Evolutionary conservation across 37 sponge, comb jelly and placozoan genomes (phyloP).

Genomic region (Haliclona indistincta): DNA sequence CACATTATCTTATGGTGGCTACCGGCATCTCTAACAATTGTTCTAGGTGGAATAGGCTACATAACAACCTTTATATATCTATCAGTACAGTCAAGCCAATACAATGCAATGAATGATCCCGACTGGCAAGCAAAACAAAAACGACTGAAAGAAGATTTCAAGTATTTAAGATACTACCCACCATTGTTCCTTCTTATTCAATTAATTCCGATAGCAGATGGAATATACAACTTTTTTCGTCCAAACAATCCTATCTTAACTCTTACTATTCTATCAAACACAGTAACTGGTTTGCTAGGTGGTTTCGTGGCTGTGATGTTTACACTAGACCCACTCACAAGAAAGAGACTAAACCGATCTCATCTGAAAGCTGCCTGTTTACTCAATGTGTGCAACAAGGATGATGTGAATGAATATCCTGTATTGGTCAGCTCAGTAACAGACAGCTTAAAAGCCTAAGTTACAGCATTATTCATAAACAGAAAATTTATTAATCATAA

Average conservation of each 20-base stretch:
- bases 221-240: slow-evolving; percentile 13
- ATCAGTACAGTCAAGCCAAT: background rate
- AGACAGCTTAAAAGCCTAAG: slow-evolving; percentile 85
- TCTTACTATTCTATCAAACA: slow-evolving; percentile 11
- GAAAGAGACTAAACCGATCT: slow-evolving; percentile 2
- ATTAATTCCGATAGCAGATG: slow-evolving; percentile 37
- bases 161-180: slow-evolving; percentile 34
- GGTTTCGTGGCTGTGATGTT: slow-evolving; percentile 32
- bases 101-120: background rate
- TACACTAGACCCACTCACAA: slow-evolving; percentile 33
- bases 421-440: slow-evolving; percentile 55
- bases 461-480: too few species aligned
- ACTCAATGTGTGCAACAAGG: background rate
- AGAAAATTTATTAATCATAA: too few species aligned
- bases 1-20: slow-evolving; percentile 48
- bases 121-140: background rate
- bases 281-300: slow-evolving; percentile 12
- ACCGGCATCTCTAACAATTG: slow-evolving; percentile 38
- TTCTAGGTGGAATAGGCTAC: slow-evolving; percentile 22
- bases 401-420: background rate
- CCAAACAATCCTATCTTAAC: slow-evolving; percentile 6
- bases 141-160: slow-evolving; percentile 9
- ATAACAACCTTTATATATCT: background rate
- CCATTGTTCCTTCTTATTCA: slow-evolving; percentile 42
- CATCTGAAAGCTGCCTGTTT: background rate